Evolutionary conservation across 2,797 vertebrate genomes (phyloP), one percentile per base, ranked within the genome.

Genomic region (Acanthurus leucopareius): DNA sequence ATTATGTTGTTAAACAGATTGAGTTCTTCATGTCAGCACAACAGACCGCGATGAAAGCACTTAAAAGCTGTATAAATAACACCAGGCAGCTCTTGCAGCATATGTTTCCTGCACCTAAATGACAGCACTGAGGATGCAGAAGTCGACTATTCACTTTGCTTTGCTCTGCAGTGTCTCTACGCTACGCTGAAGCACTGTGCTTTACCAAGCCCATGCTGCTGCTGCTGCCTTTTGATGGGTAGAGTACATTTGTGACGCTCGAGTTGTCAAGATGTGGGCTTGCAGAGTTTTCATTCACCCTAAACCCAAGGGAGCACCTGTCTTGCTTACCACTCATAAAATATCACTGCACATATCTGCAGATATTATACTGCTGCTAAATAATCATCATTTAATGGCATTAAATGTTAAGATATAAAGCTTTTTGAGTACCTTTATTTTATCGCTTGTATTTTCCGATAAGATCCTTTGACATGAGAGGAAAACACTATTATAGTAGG

Each of bases 191-290:
- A 51, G 14, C 62, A 1, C 61, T 62, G 51, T 3, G 53, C 47
- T 69, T 44, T 28, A 57, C 64, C 32, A 45, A 51, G 40, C 28
- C 28, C 28, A 28, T 28, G 28, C 28, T 28, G 28, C 28, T 28
- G 28, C 3, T 2, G 60, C 60, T 44, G 54, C 42, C 35, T 25
- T 76, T 32, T 65, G 54, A 60, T 45, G 20, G 4, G 22, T 16
- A 15, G 47, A 63, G 48, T 42, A 42, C 71, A 78, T 77, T 51
- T 20, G 75, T 32, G 51, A 69, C 10, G 68, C 78, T 75, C 2
- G 22, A 69, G 35, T 65, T 54, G 61, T 80, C 32, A 17, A 45
- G 22, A 49, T 54, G 60, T 47, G 77, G 48, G 32, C 44, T 10
- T 32, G 17, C 6, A 10, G 15, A 57, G 58, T 58, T 57, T 62